Evolutionary conservation across 1,140 invertebrate species (phyloP).

Genomic region (Archivesica marissinica): DNA sequence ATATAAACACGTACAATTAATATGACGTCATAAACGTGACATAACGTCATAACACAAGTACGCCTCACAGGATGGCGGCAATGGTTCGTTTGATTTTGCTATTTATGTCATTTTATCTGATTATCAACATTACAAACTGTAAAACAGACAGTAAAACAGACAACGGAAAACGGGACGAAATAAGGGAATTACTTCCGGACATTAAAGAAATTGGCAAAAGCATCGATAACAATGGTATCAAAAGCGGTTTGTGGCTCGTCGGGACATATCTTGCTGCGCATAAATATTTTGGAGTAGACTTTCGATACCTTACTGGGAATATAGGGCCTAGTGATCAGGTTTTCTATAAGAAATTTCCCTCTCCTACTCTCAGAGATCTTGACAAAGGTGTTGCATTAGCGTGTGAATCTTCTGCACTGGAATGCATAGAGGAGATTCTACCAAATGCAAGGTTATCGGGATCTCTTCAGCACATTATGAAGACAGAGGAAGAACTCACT

Average conservation of each 20-base stretch:
- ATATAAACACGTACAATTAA: no score
- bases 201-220: not conserved
- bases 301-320: slow-evolving; percentile 39
- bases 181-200: not conserved
- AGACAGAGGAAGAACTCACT: not conserved
- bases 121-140: not conserved
- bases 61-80: not conserved
- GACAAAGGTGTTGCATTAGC: not conserved
- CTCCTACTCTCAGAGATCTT: slow-evolving; percentile 22
- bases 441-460: slow-evolving; percentile 7
- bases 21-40: no score
- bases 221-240: slow-evolving; percentile 1
- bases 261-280: slow-evolving; percentile 48
- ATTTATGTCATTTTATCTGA: not conserved
- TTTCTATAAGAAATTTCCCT: slow-evolving; percentile 57
- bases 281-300: slow-evolving; percentile 57
- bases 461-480: slow-evolving; percentile 16
- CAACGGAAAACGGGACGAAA: not conserved
- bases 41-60: no score
- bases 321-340: slow-evolving; percentile 9
- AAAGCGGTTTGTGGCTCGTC: slow-evolving; percentile 59
- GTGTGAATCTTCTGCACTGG: not conserved
- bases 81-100: not conserved
- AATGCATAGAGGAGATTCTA: slow-evolving; percentile 35
- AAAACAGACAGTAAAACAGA: not conserved